Evolutionary conservation across 2,797 vertebrate species (phyloP), one percentile per base, ranked within the genome.

Genomic region (Enteromius radiatus): DNA sequence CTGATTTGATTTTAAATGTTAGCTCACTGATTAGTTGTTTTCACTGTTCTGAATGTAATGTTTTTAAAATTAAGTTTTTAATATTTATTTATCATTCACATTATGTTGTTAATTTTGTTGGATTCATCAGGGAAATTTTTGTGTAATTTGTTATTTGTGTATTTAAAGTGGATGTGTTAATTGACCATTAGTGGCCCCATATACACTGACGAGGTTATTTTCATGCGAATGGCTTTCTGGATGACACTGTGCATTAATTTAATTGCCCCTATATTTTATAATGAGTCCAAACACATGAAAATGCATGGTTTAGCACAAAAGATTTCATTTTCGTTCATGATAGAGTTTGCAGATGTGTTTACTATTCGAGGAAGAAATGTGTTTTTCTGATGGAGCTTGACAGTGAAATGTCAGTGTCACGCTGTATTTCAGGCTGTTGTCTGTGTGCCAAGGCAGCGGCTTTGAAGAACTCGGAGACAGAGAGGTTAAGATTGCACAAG

Each of bases 131-230:
- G 61, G 14, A 67, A 31, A 65, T 67, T 41, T 52, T 23, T 59
- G 17, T 54, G 38, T 82, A 76, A 56, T 69, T 67, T 67, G 73
- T 67, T 68, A 68, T 76, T 68, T 76, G 59, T 75, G 15, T 81
- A 65, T 56, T 38, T 74, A 36, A 45, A 76, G 71, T 75, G 81
- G 73, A 56, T 59, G 64, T 61, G 26, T 68, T 82, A 76, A 82
- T 82, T 76, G 74, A 45, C 77, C 64, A 77, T 82, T 82, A 76
- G 63, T 76, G 21, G 23, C 41, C 64, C 56, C 69, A 64, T 68
- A 28, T 59, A 45, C 36, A 45, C 63, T 76, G 49, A 76, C 3
- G 14, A 69, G 65, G 11, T n/a, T 43, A 68, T 69, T 69, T 82
- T 45, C 64, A 69, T 82, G 63, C 14, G 23, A 26, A 76, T 11